Evolutionary conservation across 2,888 invertebrate genomes (phyloP).

Genomic region (Cheilosia pagana): DNA sequence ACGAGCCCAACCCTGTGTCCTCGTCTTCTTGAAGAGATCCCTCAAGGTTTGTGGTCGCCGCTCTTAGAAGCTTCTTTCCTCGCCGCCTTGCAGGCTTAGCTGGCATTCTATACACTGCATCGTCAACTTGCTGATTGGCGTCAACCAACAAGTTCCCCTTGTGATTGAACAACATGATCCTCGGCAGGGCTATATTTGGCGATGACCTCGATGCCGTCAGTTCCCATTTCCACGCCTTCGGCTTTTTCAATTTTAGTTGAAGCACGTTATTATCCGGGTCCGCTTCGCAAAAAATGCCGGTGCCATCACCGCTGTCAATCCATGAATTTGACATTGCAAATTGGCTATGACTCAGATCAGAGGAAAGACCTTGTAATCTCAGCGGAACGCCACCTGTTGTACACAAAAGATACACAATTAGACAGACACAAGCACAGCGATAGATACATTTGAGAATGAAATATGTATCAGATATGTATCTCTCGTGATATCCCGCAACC

Average conservation of each 20-base stretch:
- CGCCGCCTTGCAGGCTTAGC: conserved; percentile 48
- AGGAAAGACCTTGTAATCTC: conserved; percentile 58
- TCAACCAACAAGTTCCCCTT: conserved; percentile 84
- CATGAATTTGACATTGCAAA: conserved; percentile 71
- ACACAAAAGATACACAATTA: conserved; percentile 56
- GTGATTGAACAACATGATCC: conserved; percentile 85
- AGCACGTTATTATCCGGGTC: conserved; percentile 83
- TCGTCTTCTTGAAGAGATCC: conserved; percentile 43
- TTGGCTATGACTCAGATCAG: conserved; percentile 48
- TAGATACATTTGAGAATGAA: conserved; percentile 11
- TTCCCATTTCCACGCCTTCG: conserved; percentile 86
- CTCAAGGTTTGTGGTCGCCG: conserved; percentile 34
- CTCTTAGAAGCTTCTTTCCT: conserved; percentile 4
- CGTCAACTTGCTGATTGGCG: conserved; percentile 79
- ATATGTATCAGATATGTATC: conserved; percentile 6
- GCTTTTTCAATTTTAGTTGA: conserved; percentile 85
- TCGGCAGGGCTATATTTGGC: conserved; percentile 85
- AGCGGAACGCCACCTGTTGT: conserved; percentile 72
- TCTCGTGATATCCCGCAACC: conserved; percentile 43
- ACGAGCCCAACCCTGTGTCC: conserved; percentile 60
- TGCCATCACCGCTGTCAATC: conserved; percentile 71
- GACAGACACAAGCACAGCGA: conserved; percentile 21
- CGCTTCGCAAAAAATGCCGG: conserved; percentile 74
- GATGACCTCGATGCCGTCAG: conserved; percentile 86
- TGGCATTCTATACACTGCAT: conserved; percentile 43